A percentile compares a stretch with the other conserved stretches of the same genome.
Conservation (phyloP, 37 sponge, comb jelly and placozoan species). For the Theonella swinhoei region DNA sequence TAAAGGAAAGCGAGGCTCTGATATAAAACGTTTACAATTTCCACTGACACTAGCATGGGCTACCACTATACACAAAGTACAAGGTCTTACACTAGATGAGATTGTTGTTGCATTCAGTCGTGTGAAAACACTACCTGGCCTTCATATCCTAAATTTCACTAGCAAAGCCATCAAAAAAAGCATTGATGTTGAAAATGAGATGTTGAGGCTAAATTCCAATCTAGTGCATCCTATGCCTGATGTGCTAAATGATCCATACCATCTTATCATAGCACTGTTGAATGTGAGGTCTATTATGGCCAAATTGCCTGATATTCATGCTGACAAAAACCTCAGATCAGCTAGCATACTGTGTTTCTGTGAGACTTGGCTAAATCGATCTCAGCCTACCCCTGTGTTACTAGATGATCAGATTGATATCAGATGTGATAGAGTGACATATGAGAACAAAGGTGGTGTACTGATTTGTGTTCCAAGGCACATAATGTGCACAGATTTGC, state of each 20-base stretch:
- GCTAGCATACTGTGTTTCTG: conserved; percentile 22
- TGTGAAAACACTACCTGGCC: conserved; percentile 1
- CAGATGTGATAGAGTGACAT: conserved; percentile 32
- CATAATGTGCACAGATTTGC: not conserved
- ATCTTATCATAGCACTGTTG: conserved; percentile 18
- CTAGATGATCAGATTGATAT: not conserved
- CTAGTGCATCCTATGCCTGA: no score
- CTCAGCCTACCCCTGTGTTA: conserved; percentile 30
- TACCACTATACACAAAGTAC: conserved; percentile 45
- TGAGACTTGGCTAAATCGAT: conserved; percentile 27
- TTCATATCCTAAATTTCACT: conserved; percentile 21
- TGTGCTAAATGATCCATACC: no score
- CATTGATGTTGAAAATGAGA: not conserved
- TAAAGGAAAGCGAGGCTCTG: conserved; percentile 27
- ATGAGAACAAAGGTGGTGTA: conserved; percentile 20
- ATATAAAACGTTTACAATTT: conserved; percentile 40
- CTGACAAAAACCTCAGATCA: conserved; percentile 8
- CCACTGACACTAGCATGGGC: conserved; percentile 45
- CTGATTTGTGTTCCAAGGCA: conserved; percentile 8
- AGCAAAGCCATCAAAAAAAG: conserved; percentile 6
- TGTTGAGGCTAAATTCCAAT: no score
- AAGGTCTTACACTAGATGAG: conserved; percentile 22
- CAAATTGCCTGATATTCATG: conserved; percentile 20
- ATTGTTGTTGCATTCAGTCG: conserved; percentile 48
- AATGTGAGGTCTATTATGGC: conserved; percentile 42